These are phyloP conservation scores for Rosalia funebris DNA, from an alignment of 2,888 invertebrate genomes.

Conservation along the genomic window DNA sequence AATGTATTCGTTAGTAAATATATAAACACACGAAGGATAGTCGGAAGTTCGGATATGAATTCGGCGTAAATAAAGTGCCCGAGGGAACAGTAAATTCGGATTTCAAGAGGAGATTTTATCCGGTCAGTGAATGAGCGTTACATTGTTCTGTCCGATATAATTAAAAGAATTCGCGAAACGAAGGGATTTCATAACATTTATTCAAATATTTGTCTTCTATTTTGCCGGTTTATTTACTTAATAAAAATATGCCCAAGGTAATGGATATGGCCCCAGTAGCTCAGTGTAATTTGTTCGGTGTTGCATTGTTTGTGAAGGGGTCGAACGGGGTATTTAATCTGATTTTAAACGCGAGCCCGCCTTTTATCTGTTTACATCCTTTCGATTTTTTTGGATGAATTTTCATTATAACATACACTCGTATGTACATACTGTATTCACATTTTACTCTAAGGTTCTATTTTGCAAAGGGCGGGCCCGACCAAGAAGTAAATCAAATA, in stretches of 20 bases:
- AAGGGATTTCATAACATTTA: slow-evolving; percentile 36
- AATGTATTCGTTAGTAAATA: slow-evolving; percentile 23
- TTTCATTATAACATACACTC: too few relatives aligned
- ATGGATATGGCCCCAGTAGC: slow-evolving; percentile 15
- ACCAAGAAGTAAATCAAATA: too few relatives aligned
- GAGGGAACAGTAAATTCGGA: slow-evolving; percentile 35
- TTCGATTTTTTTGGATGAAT: too few relatives aligned
- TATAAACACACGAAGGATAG: slow-evolving; percentile 17
- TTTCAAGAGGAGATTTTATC: slow-evolving; percentile 42
- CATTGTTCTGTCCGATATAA: slow-evolving; percentile 42
- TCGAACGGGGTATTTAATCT: neutral
- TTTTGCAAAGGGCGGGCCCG: too few relatives aligned
- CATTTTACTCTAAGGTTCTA: too few relatives aligned
- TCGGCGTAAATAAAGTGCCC: slow-evolving; percentile 22
- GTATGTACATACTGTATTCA: too few relatives aligned
- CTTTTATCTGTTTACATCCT: neutral
- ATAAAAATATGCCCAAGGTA: slow-evolving; percentile 22
- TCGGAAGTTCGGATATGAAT: slow-evolving; percentile 21
- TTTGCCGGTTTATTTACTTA: slow-evolving; percentile 22
- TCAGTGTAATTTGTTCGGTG: slow-evolving; percentile 4
- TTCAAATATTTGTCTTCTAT: slow-evolving; percentile 34
- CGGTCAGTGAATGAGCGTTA: slow-evolving; percentile 39
- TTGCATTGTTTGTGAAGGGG: slow-evolving; percentile 8
- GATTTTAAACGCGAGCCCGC: neutral
- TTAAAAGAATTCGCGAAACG: slow-evolving; percentile 38